A percentile compares a stretch with the other conserved stretches of the same genome.
Conservation (phyloP, 1,140 invertebrate genomes). For the Parasteatoda tepidariorum region DNA sequence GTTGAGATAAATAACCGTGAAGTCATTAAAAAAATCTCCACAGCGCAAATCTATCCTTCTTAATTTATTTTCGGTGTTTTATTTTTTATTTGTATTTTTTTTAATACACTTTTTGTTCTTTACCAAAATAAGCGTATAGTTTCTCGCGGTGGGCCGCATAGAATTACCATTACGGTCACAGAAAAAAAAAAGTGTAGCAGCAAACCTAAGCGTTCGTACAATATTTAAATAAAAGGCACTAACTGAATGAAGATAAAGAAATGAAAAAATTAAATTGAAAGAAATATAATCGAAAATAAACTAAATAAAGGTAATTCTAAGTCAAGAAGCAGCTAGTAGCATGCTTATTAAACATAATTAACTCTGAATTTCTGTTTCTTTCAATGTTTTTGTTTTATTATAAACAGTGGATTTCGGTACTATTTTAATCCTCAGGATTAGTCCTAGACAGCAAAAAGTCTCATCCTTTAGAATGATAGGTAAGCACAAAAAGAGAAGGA, state of each 20-base stretch:
- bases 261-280: neutral
- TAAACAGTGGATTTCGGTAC: slow-evolving; percentile 22
- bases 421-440: slow-evolving; percentile 57
- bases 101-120: no score
- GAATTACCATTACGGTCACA: neutral
- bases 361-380: slow-evolving; percentile 23
- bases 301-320: slow-evolving; percentile 6
- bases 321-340: slow-evolving; percentile 18
- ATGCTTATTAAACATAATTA: slow-evolving; percentile 49
- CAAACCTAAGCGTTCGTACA: neutral
- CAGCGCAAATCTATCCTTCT: neutral
- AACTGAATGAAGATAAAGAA: neutral
- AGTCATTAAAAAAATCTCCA: neutral
- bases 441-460: slow-evolving; percentile 21
- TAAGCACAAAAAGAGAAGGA: slow-evolving; percentile 22
- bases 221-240: neutral
- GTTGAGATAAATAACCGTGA: neutral
- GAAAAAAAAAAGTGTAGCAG: neutral
- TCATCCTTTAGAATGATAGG: neutral
- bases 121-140: neutral
- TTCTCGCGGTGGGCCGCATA: neutral
- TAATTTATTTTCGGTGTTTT: neutral
- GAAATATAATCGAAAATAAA: neutral
- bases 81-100: neutral
- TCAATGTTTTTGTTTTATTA: slow-evolving; percentile 15